These are phyloP conservation scores for Pipistrellus pygmaeus DNA, from an alignment of 2,797 vertebrate genomes.

Conservation along the genomic window DNA sequence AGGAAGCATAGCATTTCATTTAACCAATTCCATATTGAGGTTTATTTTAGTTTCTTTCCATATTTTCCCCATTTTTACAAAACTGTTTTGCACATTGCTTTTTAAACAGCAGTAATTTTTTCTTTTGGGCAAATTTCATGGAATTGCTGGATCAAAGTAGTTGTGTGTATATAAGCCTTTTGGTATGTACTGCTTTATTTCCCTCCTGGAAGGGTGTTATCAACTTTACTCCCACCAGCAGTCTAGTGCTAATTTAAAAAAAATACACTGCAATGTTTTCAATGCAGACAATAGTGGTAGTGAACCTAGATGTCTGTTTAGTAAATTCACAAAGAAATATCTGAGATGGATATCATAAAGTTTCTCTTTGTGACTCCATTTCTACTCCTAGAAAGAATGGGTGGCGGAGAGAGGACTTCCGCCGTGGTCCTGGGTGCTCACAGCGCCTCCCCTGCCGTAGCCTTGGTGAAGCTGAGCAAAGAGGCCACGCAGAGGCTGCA, in stretches of 20 bases:
- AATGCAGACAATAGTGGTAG: not conserved
- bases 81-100: conserved; percentile 36
- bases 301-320: not conserved
- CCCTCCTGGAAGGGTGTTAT: not conserved
- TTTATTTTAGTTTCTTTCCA: conserved; percentile 55
- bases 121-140: conserved; percentile 44
- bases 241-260: not conserved
- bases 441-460: not conserved
- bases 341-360: not conserved
- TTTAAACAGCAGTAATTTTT: conserved; percentile 54
- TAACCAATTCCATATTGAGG: conserved; percentile 48
- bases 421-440: fast-evolving
- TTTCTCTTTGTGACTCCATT: not conserved
- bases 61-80: conserved; percentile 69
- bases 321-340: not conserved
- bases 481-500: conserved; percentile 96
- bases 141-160: conserved; percentile 48
- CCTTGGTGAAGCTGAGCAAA: conserved; percentile 96
- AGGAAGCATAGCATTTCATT: conserved; percentile 23
- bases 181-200: not conserved
- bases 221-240: not conserved
- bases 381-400: not conserved
- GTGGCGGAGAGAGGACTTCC: fast-evolving
- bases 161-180: not conserved
- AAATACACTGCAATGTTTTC: not conserved